Evolutionary conservation across 1,140 invertebrate genomes (phyloP).

Genomic region (Papilio xuthus): DNA sequence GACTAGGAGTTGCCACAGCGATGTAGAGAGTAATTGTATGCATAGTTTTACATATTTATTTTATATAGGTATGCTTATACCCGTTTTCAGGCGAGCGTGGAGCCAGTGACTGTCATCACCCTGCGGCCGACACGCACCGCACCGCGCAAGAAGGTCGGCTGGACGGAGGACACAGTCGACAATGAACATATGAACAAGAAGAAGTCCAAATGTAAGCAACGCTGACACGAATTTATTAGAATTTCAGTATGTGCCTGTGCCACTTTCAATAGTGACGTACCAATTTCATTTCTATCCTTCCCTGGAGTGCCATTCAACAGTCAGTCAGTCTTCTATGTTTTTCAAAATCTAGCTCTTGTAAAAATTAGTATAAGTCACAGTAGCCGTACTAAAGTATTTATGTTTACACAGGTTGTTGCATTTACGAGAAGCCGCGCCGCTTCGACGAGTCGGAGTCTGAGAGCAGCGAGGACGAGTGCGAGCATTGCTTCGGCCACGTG

Average conservation of each 20-base stretch:
- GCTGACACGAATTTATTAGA: neutral
- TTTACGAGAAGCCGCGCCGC: conserved; percentile 90
- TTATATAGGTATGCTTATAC: neutral
- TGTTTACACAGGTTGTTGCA: conserved; percentile 88
- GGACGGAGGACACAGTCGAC: conserved; percentile 93
- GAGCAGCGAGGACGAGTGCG: conserved; percentile 90
- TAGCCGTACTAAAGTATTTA: neutral
- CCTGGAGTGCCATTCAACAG: too few relatives aligned
- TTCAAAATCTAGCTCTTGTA: too few relatives aligned
- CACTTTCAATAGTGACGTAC: too few relatives aligned
- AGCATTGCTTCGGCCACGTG: conserved; percentile 92
- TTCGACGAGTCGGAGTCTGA: conserved; percentile 93
- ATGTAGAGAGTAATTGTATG: too few relatives aligned
- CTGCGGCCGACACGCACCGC: conserved; percentile 89
- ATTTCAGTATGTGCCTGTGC: too few relatives aligned
- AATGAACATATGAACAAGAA: conserved; percentile 97
- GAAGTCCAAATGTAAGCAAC: conserved; percentile 94
- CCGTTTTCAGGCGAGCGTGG: conserved; percentile 56
- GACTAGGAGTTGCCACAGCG: too few relatives aligned
- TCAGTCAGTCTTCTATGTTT: too few relatives aligned
- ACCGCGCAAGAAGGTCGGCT: conserved; percentile 88
- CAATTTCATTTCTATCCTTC: too few relatives aligned
- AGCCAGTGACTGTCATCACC: conserved; percentile 86
- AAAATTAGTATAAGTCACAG: too few relatives aligned
- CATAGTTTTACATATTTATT: too few relatives aligned